A percentile compares a stretch with the other conserved stretches of the same genome.
These are phyloP conservation scores for Micoletzkya japonica DNA, from an alignment of 2,888 invertebrate species.

Conservation along the genomic window DNA sequence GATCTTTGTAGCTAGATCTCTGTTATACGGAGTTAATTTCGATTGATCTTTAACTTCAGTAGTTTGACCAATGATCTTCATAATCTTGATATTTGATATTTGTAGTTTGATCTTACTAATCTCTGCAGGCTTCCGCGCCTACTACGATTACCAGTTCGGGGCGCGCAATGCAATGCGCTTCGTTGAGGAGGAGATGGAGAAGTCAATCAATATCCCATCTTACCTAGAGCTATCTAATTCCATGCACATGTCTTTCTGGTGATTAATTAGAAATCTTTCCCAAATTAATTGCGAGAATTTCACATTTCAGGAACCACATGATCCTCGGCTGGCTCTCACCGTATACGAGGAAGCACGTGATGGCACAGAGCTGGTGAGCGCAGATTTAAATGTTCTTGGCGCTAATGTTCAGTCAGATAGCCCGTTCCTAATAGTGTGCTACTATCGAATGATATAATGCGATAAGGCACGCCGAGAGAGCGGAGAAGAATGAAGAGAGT, in stretches of 20 bases:
- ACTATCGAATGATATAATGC: too few species aligned
- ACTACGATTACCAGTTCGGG: constrained; percentile 39
- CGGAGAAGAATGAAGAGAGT: too few species aligned
- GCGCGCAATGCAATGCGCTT: constrained; percentile 33
- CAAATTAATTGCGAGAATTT: too few species aligned
- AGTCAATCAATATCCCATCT: constrained; percentile 8
- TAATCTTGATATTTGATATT: too few species aligned
- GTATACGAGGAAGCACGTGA: constrained; percentile 46
- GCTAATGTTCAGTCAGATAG: too few species aligned
- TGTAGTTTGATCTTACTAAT: too few species aligned
- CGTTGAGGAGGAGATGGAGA: constrained; percentile 38
- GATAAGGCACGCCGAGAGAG: too few species aligned
- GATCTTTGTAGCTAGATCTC: too few species aligned
- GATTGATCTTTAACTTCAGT: too few species aligned
- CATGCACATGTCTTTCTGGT: background rate
- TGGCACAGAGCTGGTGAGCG: constrained; percentile 48
- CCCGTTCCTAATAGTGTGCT: too few species aligned
- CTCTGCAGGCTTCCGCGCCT: constrained; percentile 41
- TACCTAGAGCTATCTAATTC: background rate
- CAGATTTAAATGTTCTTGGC: background rate
- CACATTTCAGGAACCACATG: constrained; percentile 38
- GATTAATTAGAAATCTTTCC: background rate
- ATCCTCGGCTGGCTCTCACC: constrained; percentile 53
- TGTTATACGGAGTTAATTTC: too few species aligned
- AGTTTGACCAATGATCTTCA: too few species aligned